Percentiles rank a stretch among this genome's conserved stretches.
Conservation (phyloP, 2,113 vertebrate species). For the Sander lucioperca region DNA sequence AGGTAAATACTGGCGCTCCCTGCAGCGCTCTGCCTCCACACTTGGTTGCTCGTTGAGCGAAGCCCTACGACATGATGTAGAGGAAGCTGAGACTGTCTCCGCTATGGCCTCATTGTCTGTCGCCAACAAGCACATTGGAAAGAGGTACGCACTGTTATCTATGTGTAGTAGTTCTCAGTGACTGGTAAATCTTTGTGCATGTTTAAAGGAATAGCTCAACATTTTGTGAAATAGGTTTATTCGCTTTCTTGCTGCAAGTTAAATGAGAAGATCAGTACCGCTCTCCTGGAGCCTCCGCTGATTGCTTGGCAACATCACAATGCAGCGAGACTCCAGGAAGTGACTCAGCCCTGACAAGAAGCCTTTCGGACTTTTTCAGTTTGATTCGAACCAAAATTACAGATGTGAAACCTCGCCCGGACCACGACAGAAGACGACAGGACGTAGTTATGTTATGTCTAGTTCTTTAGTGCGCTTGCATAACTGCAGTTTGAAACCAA, state of each 20-base stretch:
- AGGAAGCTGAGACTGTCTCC: constrained; percentile 95
- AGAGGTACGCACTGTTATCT: constrained; percentile 82
- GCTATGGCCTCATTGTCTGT: constrained; percentile 98
- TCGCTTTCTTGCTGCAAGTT: too few relatives aligned
- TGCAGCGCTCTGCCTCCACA: constrained; percentile 88
- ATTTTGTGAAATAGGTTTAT: not conserved
- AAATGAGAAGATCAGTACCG: not conserved
- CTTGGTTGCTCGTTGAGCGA: constrained; percentile 91
- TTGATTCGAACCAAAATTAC: too few relatives aligned
- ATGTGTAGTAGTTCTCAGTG: not conserved
- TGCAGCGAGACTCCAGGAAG: not conserved
- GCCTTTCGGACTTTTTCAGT: too few relatives aligned
- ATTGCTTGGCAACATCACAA: not conserved
- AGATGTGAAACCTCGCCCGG: too few relatives aligned
- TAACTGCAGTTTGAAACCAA: too few relatives aligned
- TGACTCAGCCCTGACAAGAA: too few relatives aligned
- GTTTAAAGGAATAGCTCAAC: not conserved
- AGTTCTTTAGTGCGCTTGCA: too few relatives aligned
- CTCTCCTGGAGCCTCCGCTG: not conserved
- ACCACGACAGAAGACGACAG: too few relatives aligned
- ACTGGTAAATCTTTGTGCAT: not conserved
- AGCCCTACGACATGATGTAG: constrained; percentile 90
- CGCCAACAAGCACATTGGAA: constrained; percentile 91
- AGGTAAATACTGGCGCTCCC: constrained; percentile 97
- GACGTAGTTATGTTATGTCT: too few relatives aligned